Evolutionary conservation across 1,140 invertebrate genomes (phyloP), one percentile per base, ranked within the genome.

Genomic region (Papilio glaucus): DNA sequence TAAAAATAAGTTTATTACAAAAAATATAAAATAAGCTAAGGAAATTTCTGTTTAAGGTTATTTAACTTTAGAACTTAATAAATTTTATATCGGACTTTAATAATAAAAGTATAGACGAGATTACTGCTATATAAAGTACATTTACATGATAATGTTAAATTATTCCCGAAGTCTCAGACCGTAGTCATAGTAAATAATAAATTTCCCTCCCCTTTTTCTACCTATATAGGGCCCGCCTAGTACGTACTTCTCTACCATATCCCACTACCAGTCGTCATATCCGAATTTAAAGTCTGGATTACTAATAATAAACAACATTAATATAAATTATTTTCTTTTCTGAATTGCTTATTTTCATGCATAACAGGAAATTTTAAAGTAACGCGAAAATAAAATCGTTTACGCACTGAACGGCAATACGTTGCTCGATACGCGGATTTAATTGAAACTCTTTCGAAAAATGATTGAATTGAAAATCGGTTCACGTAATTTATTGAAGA

Each of bases 391-490:
- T 53, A 10, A 53, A 57, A 26, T 57, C 49, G 49, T 57, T 57
- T 57, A 49, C 21, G 49, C 10, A 57, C 49, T 3, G 21, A 57
- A 57, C 49, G 12, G 10, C 10, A 12, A 15, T 12, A 57, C 49
- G 49, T 10, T 57, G 21, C 9, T 57, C 18, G 49, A 0, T 24
- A 57, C 3, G 24, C 49, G 0, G 21, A 57, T 57, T 57, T 57
- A 57, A 57, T 57, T 57, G 49, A 57, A 57, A 57, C 21, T 57
- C 49, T 57, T 57, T 18, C 18, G 18, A 57, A 57, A 57, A 57
- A 57, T 57, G 49, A 57, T 57, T 57, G 49, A 8, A 57, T 57
- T 57, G 21, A 9, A 57, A 57, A 57, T 24, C 10, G 18, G 8
- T 53, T 10, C 45, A 24, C 10, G 49, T 57, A 26, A 57, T 57